phyloP scores from a whole-genome alignment of 2,113 vertebrate genomes.

The Festucalex cinctus region DNA sequence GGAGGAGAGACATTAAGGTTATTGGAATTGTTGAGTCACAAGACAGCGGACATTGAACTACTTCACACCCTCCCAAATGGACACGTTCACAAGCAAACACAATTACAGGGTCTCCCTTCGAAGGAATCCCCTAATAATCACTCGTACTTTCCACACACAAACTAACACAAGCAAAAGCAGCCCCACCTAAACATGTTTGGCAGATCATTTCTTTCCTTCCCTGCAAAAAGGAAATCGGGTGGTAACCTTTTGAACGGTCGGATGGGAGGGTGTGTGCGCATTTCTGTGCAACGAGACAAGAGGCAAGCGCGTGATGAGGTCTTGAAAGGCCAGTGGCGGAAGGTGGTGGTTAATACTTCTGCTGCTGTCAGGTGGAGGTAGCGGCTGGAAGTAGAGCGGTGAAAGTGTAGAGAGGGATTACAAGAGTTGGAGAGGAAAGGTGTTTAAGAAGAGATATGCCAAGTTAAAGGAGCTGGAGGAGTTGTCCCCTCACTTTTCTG shows the following conservation, averaged over 20 bases:
- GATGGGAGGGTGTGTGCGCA: conserved; percentile 3
- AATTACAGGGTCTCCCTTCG: conserved; percentile 64
- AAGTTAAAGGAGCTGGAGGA: conserved; percentile 56
- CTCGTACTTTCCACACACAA: conserved; percentile 2
- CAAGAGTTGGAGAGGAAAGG: conserved; percentile 42
- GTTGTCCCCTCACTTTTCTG: conserved; percentile 50
- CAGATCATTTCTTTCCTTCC: conserved; percentile 39
- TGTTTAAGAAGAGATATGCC: conserved; percentile 54
- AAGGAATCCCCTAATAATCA: conserved; percentile 56
- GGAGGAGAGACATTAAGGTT: conserved; percentile 39
- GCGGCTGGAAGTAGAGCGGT: conserved; percentile 10
- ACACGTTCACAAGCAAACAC: conserved; percentile 27
- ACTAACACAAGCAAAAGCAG: conserved; percentile 20
- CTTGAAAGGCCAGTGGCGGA: conserved; percentile 25
- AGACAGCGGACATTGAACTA: conserved; percentile 25
- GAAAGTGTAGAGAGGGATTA: conserved; percentile 36
- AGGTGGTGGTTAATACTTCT: not conserved
- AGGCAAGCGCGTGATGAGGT: conserved; percentile 14
- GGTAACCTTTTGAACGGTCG: conserved; percentile 36
- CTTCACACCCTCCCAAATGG: conserved; percentile 20
- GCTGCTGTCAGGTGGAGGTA: conserved; percentile 10
- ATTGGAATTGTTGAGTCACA: conserved; percentile 62
- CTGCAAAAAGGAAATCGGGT: conserved; percentile 38
- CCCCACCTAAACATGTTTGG: conserved; percentile 51
- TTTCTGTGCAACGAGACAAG: conserved; percentile 11